A percentile compares a stretch with the other conserved stretches of the same genome.
Conservation (phyloP, 2,113 vertebrate genomes). For the Saccopteryx bilineata region DNA sequence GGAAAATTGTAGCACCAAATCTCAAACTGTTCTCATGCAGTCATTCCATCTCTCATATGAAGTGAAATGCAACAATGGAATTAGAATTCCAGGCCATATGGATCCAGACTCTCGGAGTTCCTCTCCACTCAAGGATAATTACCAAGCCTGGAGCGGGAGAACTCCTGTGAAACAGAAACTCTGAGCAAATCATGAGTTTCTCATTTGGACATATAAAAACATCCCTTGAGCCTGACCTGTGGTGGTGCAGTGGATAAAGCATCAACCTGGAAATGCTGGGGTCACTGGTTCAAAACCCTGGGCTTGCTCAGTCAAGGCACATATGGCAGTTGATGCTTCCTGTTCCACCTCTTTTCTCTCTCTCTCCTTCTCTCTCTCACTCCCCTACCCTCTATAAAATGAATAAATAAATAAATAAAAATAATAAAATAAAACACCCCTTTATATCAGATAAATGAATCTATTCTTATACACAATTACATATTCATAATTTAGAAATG, state of each 20-base stretch:
- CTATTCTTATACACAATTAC: not conserved
- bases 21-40: not conserved
- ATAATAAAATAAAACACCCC: not conserved
- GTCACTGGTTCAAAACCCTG: no score
- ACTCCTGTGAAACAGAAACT: not conserved
- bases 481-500: slow-evolving; percentile 12
- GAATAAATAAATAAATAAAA: no score
- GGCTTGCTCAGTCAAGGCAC: no score
- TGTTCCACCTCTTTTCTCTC: no score
- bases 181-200: not conserved
- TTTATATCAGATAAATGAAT: not conserved
- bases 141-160: not conserved
- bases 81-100: not conserved
- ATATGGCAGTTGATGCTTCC: no score
- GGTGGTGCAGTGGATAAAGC: no score
- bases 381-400: no score
- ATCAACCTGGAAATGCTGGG: no score
- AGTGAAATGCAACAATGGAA: not conserved
- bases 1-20: not conserved
- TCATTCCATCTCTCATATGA: not conserved
- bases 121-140: not conserved
- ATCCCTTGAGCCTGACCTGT: not conserved
- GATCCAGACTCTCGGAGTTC: not conserved
- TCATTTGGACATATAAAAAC: not conserved
- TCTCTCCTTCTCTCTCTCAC: no score